These are phyloP conservation scores for Polietes domitor DNA, from an alignment of 2,888 invertebrate species.

Conservation along the genomic window DNA sequence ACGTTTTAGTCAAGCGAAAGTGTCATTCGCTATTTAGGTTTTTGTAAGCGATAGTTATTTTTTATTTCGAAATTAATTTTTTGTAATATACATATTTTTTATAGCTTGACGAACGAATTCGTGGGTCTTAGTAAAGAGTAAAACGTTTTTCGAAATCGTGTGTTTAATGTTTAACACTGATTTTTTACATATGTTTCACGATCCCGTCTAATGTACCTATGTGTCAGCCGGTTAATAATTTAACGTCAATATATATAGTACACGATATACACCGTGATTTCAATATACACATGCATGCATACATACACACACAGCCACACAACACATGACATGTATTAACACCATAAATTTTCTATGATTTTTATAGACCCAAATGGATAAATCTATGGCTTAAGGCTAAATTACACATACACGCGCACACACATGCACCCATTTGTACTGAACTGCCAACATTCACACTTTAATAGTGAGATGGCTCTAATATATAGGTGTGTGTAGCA, in stretches of 20 bases:
- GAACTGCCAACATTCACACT: neutral
- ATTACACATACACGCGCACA: neutral
- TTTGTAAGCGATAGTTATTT: too few species aligned
- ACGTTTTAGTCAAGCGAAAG: too few species aligned
- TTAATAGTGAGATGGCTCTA: neutral
- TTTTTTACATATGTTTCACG: too few species aligned
- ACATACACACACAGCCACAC: neutral
- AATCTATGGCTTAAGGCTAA: slow-evolving; percentile 57
- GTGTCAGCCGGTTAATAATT: slow-evolving; percentile 9
- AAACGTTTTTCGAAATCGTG: too few species aligned
- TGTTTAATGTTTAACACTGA: too few species aligned
- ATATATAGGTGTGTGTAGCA: slow-evolving; percentile 12
- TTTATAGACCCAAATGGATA: slow-evolving; percentile 61
- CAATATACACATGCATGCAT: neutral
- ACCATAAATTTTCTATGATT: slow-evolving; percentile 61
- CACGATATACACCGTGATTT: neutral
- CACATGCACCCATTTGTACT: neutral
- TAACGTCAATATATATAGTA: neutral
- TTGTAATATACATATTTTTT: too few species aligned
- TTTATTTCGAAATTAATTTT: too few species aligned
- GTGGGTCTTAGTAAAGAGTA: too few species aligned
- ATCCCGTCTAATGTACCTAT: neutral
- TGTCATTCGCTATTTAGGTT: too few species aligned
- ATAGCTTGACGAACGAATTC: too few species aligned
- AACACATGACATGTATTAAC: slow-evolving; percentile 24